Percentiles rank a stretch among this genome's conserved stretches.
Evolutionary conservation across 92 coral and sea anemone genomes (phyloP).

Genomic region (Siderastrea siderea): DNA sequence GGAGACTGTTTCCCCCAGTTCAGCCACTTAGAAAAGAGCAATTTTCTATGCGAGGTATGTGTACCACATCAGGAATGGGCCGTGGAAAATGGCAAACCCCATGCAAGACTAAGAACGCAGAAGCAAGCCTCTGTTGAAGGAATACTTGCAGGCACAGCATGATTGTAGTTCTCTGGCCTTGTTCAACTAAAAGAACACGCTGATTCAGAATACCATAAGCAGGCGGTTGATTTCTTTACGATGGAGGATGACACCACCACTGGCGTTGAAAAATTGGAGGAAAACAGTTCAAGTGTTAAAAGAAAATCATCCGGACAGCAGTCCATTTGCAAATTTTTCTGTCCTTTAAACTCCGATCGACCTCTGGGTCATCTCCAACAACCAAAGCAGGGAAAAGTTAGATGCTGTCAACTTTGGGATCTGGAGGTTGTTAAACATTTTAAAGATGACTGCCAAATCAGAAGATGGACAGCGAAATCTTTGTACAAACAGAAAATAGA

Average conservation of each 20-base stretch:
- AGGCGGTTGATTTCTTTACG: slow-evolving; percentile 39
- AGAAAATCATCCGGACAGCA: slow-evolving; percentile 21
- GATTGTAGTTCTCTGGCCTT: slow-evolving; percentile 42
- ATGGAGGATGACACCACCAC: not conserved
- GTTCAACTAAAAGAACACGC: slow-evolving; percentile 37
- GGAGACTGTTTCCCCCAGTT: slow-evolving; percentile 52
- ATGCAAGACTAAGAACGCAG: not conserved
- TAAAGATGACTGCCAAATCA: slow-evolving; percentile 40
- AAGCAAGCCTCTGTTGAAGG: slow-evolving; percentile 10
- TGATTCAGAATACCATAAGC: slow-evolving; percentile 29
- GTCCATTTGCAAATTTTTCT: slow-evolving; percentile 5
- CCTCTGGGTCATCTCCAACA: slow-evolving; percentile 45
- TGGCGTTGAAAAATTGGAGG: too few relatives aligned
- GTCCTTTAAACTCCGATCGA: slow-evolving; percentile 63
- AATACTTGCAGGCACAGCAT: slow-evolving; percentile 42
- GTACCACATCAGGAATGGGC: slow-evolving; percentile 49
- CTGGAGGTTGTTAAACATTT: slow-evolving; percentile 65
- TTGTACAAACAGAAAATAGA: slow-evolving; percentile 8
- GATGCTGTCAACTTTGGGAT: slow-evolving; percentile 49
- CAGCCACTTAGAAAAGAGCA: slow-evolving; percentile 35
- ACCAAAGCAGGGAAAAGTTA: slow-evolving; percentile 2
- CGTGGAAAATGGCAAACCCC: slow-evolving; percentile 5
- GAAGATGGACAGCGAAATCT: slow-evolving; percentile 34
- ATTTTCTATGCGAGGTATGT: slow-evolving; percentile 39
- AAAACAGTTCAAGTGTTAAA: not conserved